phyloP scores from a whole-genome alignment of 2,888 invertebrate genomes.

The Lamellibrachia satsuma region DNA sequence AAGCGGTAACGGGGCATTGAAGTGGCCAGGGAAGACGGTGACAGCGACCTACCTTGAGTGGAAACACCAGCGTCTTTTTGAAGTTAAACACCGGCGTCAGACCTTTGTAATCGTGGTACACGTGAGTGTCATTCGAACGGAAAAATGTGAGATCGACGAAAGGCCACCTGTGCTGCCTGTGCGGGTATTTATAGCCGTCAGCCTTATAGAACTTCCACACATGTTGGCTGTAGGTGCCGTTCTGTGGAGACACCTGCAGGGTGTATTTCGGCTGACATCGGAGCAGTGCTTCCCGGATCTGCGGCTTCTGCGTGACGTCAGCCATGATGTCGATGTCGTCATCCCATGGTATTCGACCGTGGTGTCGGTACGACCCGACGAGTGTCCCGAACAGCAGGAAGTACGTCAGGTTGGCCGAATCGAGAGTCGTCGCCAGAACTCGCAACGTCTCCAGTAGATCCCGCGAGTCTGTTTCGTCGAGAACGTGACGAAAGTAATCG shows the following conservation, averaged over 20 bases:
- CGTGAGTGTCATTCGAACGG: background rate
- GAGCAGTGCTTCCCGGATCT: background rate
- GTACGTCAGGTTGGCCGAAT: background rate
- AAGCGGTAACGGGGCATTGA: too few relatives aligned
- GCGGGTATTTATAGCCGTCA: background rate
- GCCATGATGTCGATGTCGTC: background rate
- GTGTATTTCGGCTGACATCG: background rate
- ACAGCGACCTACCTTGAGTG: background rate
- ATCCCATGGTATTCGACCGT: background rate
- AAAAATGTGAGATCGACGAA: background rate
- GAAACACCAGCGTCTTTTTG: background rate
- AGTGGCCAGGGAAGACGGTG: background rate
- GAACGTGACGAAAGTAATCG: background rate
- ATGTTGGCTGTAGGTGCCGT: slow-evolving; percentile 2
- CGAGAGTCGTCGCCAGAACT: background rate
- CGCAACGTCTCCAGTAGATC: background rate
- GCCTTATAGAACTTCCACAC: background rate
- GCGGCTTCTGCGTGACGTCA: background rate
- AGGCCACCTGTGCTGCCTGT: background rate
- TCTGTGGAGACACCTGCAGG: background rate
- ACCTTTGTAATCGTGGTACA: background rate
- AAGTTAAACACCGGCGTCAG: slow-evolving; percentile 12
- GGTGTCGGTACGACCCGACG: background rate
- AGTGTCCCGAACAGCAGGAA: background rate
- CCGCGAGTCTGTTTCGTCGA: background rate